These are phyloP conservation scores for Macquaria australasica DNA, from an alignment of 2,113 vertebrate genomes.

Conservation along the genomic window DNA sequence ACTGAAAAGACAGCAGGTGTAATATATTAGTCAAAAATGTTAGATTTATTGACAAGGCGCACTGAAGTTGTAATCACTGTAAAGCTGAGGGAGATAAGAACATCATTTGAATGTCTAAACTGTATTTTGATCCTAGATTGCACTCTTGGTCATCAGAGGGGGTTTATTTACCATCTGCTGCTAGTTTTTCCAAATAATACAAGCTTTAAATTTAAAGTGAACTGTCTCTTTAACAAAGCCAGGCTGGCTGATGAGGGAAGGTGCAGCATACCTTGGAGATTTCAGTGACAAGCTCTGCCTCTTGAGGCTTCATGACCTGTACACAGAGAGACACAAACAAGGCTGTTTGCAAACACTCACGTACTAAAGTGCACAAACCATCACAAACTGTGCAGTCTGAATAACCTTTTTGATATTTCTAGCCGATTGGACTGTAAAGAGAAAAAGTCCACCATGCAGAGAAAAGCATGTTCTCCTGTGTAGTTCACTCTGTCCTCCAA, in stretches of 20 bases:
- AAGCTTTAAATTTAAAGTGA: background rate
- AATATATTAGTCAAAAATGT: too few species aligned
- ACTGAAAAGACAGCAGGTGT: conserved; percentile 56
- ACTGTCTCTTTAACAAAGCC: conserved; percentile 41
- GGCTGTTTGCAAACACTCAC: conserved; percentile 60
- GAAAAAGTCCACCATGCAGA: background rate
- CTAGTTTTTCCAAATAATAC: background rate
- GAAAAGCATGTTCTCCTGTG: background rate
- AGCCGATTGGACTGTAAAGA: background rate
- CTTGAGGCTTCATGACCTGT: conserved; percentile 84
- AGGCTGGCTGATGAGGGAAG: conserved; percentile 12
- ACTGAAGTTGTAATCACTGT: background rate
- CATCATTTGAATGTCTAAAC: background rate
- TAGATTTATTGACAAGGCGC: background rate
- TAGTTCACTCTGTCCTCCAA: background rate
- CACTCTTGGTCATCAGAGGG: background rate
- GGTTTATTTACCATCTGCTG: background rate
- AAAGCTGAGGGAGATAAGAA: background rate
- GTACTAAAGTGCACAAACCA: conserved; percentile 7
- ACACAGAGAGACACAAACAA: conserved; percentile 63
- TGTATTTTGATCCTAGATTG: background rate
- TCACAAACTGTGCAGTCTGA: background rate
- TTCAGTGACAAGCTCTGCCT: conserved; percentile 81
- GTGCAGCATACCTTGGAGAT: conserved; percentile 83
- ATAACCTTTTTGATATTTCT: background rate